A percentile compares a stretch with the other conserved stretches of the same genome.
Conservation (phyloP, 2,797 vertebrate species). For the Alauda arvensis region DNA sequence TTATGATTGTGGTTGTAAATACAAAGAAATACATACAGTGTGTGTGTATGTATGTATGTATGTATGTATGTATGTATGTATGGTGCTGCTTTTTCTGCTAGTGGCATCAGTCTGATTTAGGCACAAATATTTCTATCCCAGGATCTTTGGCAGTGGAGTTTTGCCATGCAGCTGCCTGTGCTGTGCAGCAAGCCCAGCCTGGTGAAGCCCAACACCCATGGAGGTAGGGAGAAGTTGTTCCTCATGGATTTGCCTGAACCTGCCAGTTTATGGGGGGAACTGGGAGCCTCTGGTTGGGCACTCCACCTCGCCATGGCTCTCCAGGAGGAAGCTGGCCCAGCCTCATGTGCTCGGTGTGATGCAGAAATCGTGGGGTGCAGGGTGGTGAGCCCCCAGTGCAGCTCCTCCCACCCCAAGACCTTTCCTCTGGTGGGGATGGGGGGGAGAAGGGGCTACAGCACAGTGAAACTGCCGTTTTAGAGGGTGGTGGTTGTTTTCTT, state of each 20-base stretch:
- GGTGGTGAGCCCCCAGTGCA: rapidly evolving
- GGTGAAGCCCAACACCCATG: rapidly evolving
- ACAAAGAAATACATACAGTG: neutral
- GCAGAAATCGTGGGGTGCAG: rapidly evolving
- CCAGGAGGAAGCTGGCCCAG: neutral
- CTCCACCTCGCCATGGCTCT: neutral
- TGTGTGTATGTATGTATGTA: rapidly evolving
- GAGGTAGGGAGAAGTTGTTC: neutral
- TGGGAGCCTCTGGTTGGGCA: neutral
- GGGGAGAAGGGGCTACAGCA: neutral
- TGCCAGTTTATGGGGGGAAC: neutral
- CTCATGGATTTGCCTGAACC: neutral
- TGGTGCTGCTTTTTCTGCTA: neutral
- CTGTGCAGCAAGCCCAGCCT: neutral
- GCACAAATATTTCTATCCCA: neutral
- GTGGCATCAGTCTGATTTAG: neutral
- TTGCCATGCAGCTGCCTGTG: neutral
- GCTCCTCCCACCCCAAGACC: neutral
- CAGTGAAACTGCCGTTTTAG: neutral
- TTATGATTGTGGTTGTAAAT: neutral
- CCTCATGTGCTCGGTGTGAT: rapidly evolving
- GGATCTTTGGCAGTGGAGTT: neutral
- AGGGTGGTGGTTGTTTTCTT: slow-evolving; percentile 53
- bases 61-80: rapidly evolving
- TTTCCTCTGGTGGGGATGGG: neutral